A percentile compares a stretch with the other conserved stretches of the same genome.
Conservation (phyloP, 2,113 vertebrate genomes). For the Urocolius indicus region DNA sequence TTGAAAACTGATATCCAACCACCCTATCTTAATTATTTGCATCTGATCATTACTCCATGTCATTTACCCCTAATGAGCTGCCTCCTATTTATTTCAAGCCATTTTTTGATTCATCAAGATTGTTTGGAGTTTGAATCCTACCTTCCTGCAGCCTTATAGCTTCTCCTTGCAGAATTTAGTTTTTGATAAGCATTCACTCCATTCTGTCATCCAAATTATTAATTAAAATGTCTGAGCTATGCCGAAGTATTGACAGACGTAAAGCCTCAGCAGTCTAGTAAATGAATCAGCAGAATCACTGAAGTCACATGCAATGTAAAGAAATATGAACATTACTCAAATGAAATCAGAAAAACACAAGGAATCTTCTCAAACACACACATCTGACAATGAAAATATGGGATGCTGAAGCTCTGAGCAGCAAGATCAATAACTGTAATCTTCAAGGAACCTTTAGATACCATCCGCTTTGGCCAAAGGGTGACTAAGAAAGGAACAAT, state of each 20-base stretch:
- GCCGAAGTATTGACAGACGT: neutral
- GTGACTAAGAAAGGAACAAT: neutral
- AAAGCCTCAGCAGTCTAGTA: neutral
- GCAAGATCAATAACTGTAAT: neutral
- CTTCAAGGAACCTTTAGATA: neutral
- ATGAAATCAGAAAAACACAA: neutral
- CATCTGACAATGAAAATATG: neutral
- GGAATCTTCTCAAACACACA: neutral
- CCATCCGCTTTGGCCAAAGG: neutral
- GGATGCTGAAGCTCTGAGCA: neutral
- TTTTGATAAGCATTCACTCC: neutral
- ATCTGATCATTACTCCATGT: neutral
- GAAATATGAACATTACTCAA: neutral
- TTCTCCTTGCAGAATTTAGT: neutral
- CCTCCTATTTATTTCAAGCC: neutral
- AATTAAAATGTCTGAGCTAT: neutral
- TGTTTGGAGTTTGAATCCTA: neutral
- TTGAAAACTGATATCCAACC: neutral
- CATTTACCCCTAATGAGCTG: neutral
- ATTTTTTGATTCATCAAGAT: neutral
- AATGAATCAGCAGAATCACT: neutral
- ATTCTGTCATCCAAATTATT: neutral
- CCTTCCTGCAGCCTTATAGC: rapidly evolving
- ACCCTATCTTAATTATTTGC: neutral
- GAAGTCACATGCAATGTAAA: neutral